A percentile compares a stretch with the other conserved stretches of the same genome.
Conservation (phyloP, 2,888 invertebrate genomes). For the Taphrorychus bicolor region DNA sequence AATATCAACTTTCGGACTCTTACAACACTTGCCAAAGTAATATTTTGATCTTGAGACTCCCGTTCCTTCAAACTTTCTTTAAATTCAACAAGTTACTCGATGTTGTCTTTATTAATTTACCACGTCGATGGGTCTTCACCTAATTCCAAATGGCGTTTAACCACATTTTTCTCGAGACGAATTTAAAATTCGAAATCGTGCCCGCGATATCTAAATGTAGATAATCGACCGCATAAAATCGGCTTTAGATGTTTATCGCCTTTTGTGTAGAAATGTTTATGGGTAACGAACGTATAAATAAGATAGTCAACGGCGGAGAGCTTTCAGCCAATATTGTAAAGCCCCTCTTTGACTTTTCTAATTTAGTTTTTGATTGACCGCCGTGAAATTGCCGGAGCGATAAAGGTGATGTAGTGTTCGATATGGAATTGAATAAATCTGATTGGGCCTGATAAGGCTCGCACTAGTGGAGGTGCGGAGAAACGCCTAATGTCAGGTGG, state of each 20-base stretch:
- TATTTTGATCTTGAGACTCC: too few relatives aligned
- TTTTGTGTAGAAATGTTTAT: constrained; percentile 23
- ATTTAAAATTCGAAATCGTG: constrained; percentile 18
- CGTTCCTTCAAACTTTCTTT: too few relatives aligned
- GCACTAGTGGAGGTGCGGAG: too few relatives aligned
- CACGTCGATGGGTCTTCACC: too few relatives aligned
- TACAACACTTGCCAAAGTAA: too few relatives aligned
- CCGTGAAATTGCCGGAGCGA: background rate
- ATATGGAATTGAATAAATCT: too few relatives aligned
- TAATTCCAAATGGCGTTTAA: constrained; percentile 1
- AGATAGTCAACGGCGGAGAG: constrained; percentile 2
- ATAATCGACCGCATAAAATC: constrained; percentile 20
- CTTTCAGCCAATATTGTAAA: constrained; percentile 6
- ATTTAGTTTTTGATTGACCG: constrained; percentile 15
- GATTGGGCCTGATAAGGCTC: too few relatives aligned
- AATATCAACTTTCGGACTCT: too few relatives aligned
- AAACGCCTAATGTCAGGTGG: too few relatives aligned
- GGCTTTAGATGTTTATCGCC: constrained; percentile 16
- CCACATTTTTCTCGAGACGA: background rate
- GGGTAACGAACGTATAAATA: constrained; percentile 24
- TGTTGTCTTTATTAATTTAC: too few relatives aligned
- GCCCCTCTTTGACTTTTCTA: constrained; percentile 8
- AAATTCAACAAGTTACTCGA: too few relatives aligned
- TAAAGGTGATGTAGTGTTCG: too few relatives aligned
- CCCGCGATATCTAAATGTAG: constrained; percentile 20